Evolutionary conservation across 2,888 invertebrate species (phyloP), one percentile per base, ranked within the genome.

Genomic region (Euspilapteryx auroguttella): DNA sequence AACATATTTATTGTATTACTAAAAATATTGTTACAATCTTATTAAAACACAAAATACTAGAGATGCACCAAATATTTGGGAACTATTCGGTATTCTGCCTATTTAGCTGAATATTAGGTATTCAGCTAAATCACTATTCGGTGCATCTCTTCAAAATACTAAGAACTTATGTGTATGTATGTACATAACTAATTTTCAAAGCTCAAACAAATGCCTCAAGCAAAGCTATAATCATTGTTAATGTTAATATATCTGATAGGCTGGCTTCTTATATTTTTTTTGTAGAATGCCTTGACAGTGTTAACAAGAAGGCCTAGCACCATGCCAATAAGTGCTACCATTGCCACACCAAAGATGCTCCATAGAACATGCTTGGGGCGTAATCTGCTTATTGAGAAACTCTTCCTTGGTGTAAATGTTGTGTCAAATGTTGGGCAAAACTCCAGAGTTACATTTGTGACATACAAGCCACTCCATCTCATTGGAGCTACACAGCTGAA

Each of bases 401-500:
- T 39, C 32, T 45, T 28, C 12, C 49, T 59, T 17, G 41, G 32
- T 26, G 47, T 38, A 45, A 50, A 56, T 38, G 62, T 55, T 17
- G 47, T 53, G 31, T 69, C 65, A 41, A 69, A 54, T 27, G 55
- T 58, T 9, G 73, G 71, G 32, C 73, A 73, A 42, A 54, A 63
- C 20, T 58, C 49, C 21, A 61, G 32, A 31, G 63, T 56, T 31
- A 76, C 57, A 31, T 75, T 66, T 30, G 71, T 73, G 17, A 76
- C 47, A 32, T 55, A 56, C 17, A 50, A 47, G 31, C 76, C 76
- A 39, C 56, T 57, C 31, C 66, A 35, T 40, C 49, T 55, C 55
- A 71, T 61, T 25, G 77, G 77, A 24, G 71, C 65, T 31, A 65
- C 59, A 49, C 77, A 77, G 36, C 76, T 77, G 57, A 4, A 38